Evolutionary conservation across 2,888 invertebrate species (phyloP).

Genomic region (Lobophora halterata): DNA sequence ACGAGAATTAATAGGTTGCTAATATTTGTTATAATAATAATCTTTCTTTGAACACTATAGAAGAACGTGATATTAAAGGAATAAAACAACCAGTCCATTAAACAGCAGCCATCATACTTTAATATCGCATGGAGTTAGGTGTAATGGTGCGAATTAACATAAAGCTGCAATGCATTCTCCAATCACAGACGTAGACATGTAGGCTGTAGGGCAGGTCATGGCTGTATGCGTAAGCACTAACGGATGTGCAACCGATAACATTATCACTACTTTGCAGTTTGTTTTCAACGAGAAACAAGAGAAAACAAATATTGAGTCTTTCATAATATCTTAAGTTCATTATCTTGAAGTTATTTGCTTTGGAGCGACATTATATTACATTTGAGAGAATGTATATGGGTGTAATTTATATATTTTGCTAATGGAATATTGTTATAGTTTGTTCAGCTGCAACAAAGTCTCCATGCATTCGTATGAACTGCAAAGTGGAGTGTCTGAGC

Average conservation of each 20-base stretch:
- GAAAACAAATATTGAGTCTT: constrained; percentile 41
- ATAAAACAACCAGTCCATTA: background rate
- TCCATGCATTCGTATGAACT: constrained; percentile 37
- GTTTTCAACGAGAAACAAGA: constrained; percentile 34
- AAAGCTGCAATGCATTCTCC: constrained; percentile 54
- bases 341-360: constrained; percentile 25
- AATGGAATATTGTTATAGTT: background rate
- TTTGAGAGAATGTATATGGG: too few species aligned
- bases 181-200: constrained; percentile 60
- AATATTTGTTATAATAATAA: background rate
- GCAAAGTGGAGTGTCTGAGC: constrained; percentile 55
- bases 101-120: constrained; percentile 11
- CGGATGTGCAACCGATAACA: constrained; percentile 72
- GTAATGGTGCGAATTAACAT: constrained; percentile 43
- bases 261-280: constrained; percentile 56
- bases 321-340: constrained; percentile 21
- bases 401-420: too few species aligned
- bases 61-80: background rate
- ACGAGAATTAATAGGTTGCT: too few species aligned
- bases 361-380: constrained; percentile 6
- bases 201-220: constrained; percentile 78
- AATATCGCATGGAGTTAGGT: constrained; percentile 22
- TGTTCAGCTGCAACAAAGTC: constrained; percentile 5
- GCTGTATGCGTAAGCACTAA: constrained; percentile 70
- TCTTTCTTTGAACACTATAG: background rate